These are phyloP conservation scores for Lottia scabra DNA, from an alignment of 2,888 invertebrate genomes.

Conservation along the genomic window DNA sequence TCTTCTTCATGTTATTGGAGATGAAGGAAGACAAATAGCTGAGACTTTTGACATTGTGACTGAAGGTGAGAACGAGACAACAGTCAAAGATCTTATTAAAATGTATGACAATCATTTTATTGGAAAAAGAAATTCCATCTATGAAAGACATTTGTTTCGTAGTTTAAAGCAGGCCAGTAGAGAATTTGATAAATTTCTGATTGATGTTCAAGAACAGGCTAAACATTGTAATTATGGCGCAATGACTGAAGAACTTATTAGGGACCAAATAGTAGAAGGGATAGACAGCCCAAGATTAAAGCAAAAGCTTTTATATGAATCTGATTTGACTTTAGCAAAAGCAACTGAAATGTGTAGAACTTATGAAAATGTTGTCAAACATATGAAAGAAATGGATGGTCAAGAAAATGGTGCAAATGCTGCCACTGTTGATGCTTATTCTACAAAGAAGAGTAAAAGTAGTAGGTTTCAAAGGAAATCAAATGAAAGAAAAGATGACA, in stretches of 20 bases:
- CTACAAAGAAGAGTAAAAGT: neutral
- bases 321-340: neutral
- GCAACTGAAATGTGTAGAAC: neutral
- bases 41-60: neutral
- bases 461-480: neutral
- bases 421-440: neutral
- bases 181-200: slow-evolving; percentile 8
- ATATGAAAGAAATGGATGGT: neutral
- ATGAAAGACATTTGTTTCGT: slow-evolving; percentile 5
- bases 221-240: neutral
- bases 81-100: neutral
- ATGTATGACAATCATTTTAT: neutral
- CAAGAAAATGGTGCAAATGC: neutral
- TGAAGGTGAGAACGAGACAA: neutral
- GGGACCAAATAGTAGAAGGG: neutral
- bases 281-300: neutral
- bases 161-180: neutral
- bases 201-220: neutral
- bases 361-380: neutral
- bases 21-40: neutral
- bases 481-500: neutral
- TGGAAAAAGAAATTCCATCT: neutral
- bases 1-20: neutral
- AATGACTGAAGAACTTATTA: neutral
- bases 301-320: neutral